Evolutionary conservation across 1,140 invertebrate genomes (phyloP).

Genomic region (Xylocopa sonorina): DNA sequence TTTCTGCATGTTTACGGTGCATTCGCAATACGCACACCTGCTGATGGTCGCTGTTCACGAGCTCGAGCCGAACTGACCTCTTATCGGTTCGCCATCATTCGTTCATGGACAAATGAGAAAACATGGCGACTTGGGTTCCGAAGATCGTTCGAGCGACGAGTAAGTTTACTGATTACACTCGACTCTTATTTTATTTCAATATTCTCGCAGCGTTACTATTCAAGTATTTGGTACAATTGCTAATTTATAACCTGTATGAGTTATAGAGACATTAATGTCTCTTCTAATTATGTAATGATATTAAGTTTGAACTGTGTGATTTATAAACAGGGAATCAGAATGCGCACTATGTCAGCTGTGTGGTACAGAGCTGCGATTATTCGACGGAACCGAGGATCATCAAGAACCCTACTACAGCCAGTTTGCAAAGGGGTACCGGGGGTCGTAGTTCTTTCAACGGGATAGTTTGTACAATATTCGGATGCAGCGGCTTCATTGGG

Average conservation of each 20-base stretch:
- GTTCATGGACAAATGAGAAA: neutral
- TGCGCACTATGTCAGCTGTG: constrained; percentile 39
- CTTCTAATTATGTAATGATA: constrained; percentile 44
- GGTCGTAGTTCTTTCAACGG: constrained; percentile 98
- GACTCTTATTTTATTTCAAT: neutral
- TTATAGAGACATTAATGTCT: no score
- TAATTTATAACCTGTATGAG: neutral
- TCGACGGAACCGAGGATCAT: constrained; percentile 73
- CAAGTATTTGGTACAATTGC: neutral
- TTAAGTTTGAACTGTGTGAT: constrained; percentile 36
- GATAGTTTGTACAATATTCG: constrained; percentile 98
- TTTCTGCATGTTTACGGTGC: neutral
- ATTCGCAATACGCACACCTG: neutral
- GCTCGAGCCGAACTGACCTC: no score
- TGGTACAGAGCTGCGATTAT: constrained; percentile 72
- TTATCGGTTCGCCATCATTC: neutral
- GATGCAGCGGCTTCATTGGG: constrained; percentile 94
- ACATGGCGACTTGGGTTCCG: constrained; percentile 67
- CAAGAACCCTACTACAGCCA: constrained; percentile 83
- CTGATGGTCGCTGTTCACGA: neutral
- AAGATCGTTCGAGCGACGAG: constrained; percentile 56
- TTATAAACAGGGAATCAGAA: constrained; percentile 70
- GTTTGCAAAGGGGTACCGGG: constrained; percentile 93
- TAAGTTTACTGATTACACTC: constrained; percentile 47
- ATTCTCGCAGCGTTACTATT: neutral